Conservation (phyloP, 1,140 invertebrate species). For the Cydia pomonella region DNA sequence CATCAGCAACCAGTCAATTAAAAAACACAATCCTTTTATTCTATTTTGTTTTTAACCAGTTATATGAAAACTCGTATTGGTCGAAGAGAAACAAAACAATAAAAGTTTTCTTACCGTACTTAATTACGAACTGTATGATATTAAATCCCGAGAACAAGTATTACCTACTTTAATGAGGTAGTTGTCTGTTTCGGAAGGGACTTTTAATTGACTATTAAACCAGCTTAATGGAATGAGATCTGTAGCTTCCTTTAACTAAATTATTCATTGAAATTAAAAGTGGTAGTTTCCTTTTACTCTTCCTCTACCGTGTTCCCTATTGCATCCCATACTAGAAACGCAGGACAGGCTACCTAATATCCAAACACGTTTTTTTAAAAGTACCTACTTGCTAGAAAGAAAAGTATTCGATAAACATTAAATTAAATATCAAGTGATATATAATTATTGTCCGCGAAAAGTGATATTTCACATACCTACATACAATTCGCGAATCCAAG, state of each 20-base stretch:
- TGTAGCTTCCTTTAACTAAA: constrained; percentile 25
- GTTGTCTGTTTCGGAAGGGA: constrained; percentile 9
- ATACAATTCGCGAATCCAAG: no score
- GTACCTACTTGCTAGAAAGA: no score
- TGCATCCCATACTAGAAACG: not conserved
- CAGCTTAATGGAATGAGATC: constrained; percentile 21
- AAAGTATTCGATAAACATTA: no score
- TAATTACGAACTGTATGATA: not conserved
- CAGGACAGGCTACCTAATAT: not conserved
- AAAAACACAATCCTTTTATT: not conserved
- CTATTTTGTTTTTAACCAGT: not conserved
- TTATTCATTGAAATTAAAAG: constrained; percentile 21
- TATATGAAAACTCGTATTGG: not conserved
- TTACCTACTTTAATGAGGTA: not conserved
- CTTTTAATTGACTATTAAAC: constrained; percentile 25
- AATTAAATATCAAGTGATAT: no score
- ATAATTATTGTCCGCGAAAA: no score
- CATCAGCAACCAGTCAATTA: not conserved
- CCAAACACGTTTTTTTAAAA: no score
- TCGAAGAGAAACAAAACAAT: not conserved
- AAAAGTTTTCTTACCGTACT: not conserved
- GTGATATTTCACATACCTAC: no score
- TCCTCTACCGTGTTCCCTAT: not conserved
- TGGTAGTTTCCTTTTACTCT: not conserved
- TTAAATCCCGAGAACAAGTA: constrained; percentile 15